Conservation (phyloP, 1,140 invertebrate species). For the Caligus rogercresseyi region DNA sequence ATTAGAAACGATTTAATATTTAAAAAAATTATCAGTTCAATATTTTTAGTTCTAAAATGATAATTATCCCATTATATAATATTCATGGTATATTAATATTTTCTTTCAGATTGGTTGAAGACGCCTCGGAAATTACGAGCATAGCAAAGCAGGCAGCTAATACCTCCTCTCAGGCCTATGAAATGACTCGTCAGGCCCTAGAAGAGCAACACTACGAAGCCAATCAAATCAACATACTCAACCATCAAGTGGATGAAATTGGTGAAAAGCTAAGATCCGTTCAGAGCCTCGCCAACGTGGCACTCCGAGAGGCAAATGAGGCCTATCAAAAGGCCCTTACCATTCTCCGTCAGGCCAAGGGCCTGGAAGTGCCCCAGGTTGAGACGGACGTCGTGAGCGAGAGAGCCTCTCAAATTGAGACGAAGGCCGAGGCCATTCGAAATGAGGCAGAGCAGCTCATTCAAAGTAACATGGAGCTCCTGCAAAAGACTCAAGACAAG, state of each 20-base stretch:
- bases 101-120: constrained; percentile 40
- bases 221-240: constrained; percentile 27
- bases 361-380: constrained; percentile 49
- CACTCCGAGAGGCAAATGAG: constrained; percentile 46
- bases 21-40: no score
- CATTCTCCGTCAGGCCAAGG: constrained; percentile 52
- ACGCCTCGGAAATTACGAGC: constrained; percentile 54
- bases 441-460: constrained; percentile 44
- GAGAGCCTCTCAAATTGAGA: constrained; percentile 34
- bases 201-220: constrained; percentile 49
- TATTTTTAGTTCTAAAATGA: no score
- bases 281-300: constrained; percentile 46
- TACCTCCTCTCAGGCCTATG: constrained; percentile 56
- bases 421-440: constrained; percentile 40
- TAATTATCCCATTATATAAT: no score
- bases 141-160: constrained; percentile 61
- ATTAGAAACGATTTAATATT: no score
- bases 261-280: constrained; percentile 48
- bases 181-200: constrained; percentile 57
- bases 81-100: no score
- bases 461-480: constrained; percentile 33
- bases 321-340: constrained; percentile 60
- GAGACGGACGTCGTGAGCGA: constrained; percentile 47
- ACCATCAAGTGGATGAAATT: constrained; percentile 36
- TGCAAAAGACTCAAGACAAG: constrained; percentile 22